These are phyloP conservation scores for Heteromurus nitidus DNA, from an alignment of 2,888 invertebrate genomes.

Conservation along the genomic window DNA sequence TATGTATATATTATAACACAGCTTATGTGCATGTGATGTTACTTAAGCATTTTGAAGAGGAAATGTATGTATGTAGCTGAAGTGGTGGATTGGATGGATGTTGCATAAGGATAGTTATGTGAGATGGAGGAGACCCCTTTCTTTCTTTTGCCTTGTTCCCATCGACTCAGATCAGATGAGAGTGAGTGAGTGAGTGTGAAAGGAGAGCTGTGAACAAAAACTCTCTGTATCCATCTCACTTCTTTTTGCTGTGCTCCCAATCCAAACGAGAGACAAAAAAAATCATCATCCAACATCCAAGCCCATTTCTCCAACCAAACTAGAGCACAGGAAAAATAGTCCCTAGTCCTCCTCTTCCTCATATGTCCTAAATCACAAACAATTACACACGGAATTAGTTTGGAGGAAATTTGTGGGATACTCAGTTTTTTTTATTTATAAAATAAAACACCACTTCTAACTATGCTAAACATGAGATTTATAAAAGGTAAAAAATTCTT, in stretches of 20 bases:
- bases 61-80: too few species aligned
- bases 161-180: too few species aligned
- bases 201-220: background rate
- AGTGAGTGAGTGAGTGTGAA: too few species aligned
- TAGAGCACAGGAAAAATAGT: background rate
- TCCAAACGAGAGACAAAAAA: background rate
- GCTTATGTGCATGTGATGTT: too few species aligned
- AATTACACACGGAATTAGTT: background rate
- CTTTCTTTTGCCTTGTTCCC: slow-evolving; percentile 3
- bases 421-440: slow-evolving; percentile 1
- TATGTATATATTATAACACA: too few species aligned
- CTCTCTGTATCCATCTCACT: slow-evolving; percentile 43
- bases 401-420: background rate
- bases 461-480: slow-evolving; percentile 31
- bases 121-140: too few species aligned
- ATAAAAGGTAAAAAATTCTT: slow-evolving; percentile 18
- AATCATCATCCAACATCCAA: slow-evolving; percentile 10
- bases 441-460: background rate
- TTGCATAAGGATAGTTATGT: too few species aligned
- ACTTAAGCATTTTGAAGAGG: too few species aligned
- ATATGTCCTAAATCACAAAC: background rate
- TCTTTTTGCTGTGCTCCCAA: too few species aligned
- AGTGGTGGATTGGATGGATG: too few species aligned
- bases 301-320: slow-evolving; percentile 36
- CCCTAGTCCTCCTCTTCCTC: background rate